A percentile compares a stretch with the other conserved stretches of the same genome.
These are phyloP conservation scores for Catonia carolina DNA, from an alignment of 2,888 invertebrate genomes.

Conservation along the genomic window DNA sequence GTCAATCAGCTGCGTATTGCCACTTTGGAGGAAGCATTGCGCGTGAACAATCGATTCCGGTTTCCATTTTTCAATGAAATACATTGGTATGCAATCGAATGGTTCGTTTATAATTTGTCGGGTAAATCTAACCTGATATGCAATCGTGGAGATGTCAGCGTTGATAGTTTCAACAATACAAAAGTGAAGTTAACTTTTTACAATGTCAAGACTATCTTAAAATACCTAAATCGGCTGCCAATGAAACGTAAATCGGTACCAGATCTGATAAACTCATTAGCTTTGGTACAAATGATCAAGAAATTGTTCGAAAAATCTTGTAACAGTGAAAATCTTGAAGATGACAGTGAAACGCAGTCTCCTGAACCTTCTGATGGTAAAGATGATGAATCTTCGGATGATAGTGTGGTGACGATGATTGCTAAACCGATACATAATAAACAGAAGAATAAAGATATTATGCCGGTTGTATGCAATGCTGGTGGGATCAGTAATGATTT, in stretches of 20 bases:
- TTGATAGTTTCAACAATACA: slow-evolving; percentile 58
- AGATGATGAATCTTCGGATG: slow-evolving; percentile 47
- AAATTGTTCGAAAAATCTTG: slow-evolving; percentile 82
- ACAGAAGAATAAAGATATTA: too few species aligned
- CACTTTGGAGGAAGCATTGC: slow-evolving; percentile 89
- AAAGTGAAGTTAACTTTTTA: slow-evolving; percentile 38
- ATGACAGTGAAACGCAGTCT: too few species aligned
- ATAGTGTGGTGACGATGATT: neutral
- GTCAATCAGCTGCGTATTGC: slow-evolving; percentile 94
- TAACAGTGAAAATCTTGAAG: too few species aligned
- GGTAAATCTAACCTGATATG: slow-evolving; percentile 67
- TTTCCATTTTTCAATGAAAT: slow-evolving; percentile 98
- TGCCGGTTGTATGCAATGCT: slow-evolving; percentile 46
- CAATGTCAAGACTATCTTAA: slow-evolving; percentile 65
- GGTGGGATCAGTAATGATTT: slow-evolving; percentile 25
- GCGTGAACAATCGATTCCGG: slow-evolving; percentile 89
- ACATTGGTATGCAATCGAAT: slow-evolving; percentile 94
- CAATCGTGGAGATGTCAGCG: too few species aligned
- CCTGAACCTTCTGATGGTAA: slow-evolving; percentile 74
- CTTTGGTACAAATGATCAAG: slow-evolving; percentile 80
- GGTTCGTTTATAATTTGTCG: slow-evolving; percentile 80
- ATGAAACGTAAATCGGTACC: slow-evolving; percentile 88
- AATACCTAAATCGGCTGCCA: slow-evolving; percentile 84
- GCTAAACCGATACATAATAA: neutral
- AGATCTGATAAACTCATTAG: slow-evolving; percentile 83